Base-by-base conservation (phyloP, 2,888 invertebrate species). In the Craniophora ligustri region DNA sequence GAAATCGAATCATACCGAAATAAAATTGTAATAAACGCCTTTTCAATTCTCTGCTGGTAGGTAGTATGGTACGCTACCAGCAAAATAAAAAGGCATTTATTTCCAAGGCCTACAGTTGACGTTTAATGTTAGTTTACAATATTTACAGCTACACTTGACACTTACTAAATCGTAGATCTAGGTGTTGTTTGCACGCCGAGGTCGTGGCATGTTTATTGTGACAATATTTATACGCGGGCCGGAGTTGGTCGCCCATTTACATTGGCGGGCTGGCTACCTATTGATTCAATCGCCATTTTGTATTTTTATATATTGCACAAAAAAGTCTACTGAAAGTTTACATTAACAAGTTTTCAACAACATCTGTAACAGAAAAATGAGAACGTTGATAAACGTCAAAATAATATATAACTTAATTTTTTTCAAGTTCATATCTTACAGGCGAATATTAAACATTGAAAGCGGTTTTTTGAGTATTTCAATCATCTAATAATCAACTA, bases 131-230 rank as follows among this genome's bases (percentile, higher is more conserved):
- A 45, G 21, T 35, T 28, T 14, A 5, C 7, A 30, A 66, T 61
- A 56, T 58, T 69, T 53, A 48, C 65, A 41, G 31, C 15, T 53
- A 21, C 34, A 55, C 41, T 51, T 36, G 30, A 36, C 45, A n/a
- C n/a, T n/a, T 48, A 53, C 48, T 68, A 58, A 65, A 65, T 70
- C 50, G 55, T 40, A 23, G 54, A 38, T 39, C 44, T 49, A 63
- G 57, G 49, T 62, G 63, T 74, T 66, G 68, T 74, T 74, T 57
- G 59, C 67, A 50, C 39, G 36, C 19, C 53, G 35, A 46, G 28
- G 44, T 30, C 19, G 11, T 34, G 55, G 53, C 57, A 67, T 65
- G 48, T 74, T 71, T 72, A 67, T 47, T 34, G 48, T 50, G 40
- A 38, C 47, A 58, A 66, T 72, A 63, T 71, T 71, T 74, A 66